Conservation (phyloP, 2,797 vertebrate species). For the Sebastes miniatus region DNA sequence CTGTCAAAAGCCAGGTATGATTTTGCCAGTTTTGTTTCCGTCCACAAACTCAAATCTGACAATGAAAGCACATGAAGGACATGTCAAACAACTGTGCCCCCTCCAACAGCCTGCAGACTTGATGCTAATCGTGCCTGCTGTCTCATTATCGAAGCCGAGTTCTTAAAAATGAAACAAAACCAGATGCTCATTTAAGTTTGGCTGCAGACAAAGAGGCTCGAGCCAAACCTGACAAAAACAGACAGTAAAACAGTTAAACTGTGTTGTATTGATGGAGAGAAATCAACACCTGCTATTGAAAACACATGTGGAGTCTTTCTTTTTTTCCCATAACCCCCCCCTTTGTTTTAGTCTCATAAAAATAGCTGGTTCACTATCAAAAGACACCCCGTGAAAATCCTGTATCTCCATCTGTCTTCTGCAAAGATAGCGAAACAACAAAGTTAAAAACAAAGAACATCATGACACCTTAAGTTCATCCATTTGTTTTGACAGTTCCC, state of each 20-base stretch:
- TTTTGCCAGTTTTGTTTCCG: neutral
- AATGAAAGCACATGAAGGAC: neutral
- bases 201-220: constrained; percentile 24
- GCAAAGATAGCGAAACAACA: neutral
- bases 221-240: constrained; percentile 35
- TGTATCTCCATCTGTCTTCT: neutral
- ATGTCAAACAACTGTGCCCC: neutral
- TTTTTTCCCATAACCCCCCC: too few species aligned
- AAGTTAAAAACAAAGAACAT: neutral
- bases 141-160: constrained; percentile 36
- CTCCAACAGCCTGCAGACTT: constrained; percentile 21
- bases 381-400: neutral
- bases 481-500: neutral
- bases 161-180: constrained; percentile 43
- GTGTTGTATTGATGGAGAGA: constrained; percentile 15
- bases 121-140: constrained; percentile 5
- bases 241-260: constrained; percentile 24
- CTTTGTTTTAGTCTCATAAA: neutral
- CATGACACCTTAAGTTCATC: neutral
- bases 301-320: neutral
- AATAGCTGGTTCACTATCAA: neutral
- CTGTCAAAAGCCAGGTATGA: neutral
- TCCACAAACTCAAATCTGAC: neutral
- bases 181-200: constrained; percentile 56
- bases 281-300: constrained; percentile 55